phyloP scores from a whole-genome alignment of 2,797 vertebrate genomes.

The Chlorospingus flavigularis region DNA sequence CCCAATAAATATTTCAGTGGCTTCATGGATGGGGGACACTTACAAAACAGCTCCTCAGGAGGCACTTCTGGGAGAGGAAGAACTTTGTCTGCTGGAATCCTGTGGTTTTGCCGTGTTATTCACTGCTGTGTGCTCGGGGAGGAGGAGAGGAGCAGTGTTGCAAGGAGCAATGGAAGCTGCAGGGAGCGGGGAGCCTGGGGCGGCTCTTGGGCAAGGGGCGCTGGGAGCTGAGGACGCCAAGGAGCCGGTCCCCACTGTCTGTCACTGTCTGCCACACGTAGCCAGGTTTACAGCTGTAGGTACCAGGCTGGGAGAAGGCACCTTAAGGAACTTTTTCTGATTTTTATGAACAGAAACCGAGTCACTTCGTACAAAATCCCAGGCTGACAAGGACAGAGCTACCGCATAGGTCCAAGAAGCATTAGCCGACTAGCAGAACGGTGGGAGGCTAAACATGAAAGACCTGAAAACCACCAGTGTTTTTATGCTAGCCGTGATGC shows the following conservation, averaged over 20 bases:
- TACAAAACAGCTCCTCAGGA: not conserved
- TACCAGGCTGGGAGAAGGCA: no score
- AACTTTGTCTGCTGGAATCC: not conserved
- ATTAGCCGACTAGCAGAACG: not conserved
- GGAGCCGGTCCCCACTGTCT: accelerated
- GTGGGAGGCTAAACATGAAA: not conserved
- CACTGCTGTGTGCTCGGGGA: accelerated
- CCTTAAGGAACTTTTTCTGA: not conserved
- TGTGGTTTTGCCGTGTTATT: not conserved
- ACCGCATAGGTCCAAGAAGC: not conserved
- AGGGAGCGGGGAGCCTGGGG: not conserved
- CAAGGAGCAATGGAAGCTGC: not conserved
- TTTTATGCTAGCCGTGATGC: not conserved
- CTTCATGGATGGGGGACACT: not conserved
- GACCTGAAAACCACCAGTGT: not conserved
- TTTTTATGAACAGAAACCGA: not conserved
- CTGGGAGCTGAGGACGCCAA: accelerated
- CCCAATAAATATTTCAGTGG: slow-evolving; percentile 7
- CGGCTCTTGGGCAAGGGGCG: accelerated
- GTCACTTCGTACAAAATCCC: not conserved
- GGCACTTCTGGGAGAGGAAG: not conserved
- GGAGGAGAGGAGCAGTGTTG: not conserved
- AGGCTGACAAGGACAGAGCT: not conserved
- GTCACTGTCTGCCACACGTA: accelerated
- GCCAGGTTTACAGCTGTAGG: accelerated